Evolutionary conservation across 2,888 invertebrate genomes (phyloP).

Genomic region (Acrobeloides nanus): DNA sequence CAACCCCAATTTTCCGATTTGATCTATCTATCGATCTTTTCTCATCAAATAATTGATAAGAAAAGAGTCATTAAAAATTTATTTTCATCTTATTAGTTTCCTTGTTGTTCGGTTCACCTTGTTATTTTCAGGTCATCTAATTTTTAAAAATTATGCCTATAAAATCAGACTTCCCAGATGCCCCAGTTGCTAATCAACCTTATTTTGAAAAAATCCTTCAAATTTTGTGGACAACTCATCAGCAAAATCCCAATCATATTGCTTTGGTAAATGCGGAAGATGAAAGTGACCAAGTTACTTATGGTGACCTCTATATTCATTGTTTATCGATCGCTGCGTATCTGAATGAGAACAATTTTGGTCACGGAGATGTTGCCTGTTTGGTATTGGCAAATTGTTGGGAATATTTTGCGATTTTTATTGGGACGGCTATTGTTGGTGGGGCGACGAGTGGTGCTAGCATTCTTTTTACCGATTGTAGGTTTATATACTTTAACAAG

Average conservation of each 20-base stretch:
- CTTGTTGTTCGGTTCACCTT: not conserved
- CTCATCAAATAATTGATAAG: too few relatives aligned
- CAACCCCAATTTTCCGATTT: too few relatives aligned
- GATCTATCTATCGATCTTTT: too few relatives aligned
- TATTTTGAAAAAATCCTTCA: slow-evolving; percentile 12
- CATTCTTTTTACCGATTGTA: slow-evolving; percentile 38
- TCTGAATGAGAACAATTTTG: slow-evolving; percentile 24
- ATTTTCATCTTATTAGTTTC: too few relatives aligned
- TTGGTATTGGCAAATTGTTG: slow-evolving; percentile 36
- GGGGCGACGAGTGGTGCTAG: slow-evolving; percentile 44
- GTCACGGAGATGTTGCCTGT: slow-evolving; percentile 31
- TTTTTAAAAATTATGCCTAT: slow-evolving; percentile 21
- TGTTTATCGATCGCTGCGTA: too few relatives aligned
- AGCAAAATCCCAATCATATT: slow-evolving; percentile 9
- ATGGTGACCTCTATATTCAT: slow-evolving; percentile 16
- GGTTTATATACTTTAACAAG: slow-evolving; percentile 3
- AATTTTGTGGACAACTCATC: slow-evolving; percentile 19
- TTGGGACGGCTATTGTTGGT: slow-evolving; percentile 26
- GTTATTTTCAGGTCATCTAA: slow-evolving; percentile 9
- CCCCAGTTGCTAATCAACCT: slow-evolving; percentile 13
- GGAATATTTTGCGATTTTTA: slow-evolving; percentile 29
- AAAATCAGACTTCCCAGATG: slow-evolving; percentile 20
- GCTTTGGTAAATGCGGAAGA: slow-evolving; percentile 21
- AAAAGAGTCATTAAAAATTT: too few relatives aligned
- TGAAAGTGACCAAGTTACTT: slow-evolving; percentile 13